phyloP scores from a whole-genome alignment of 37 sponge, comb jelly and placozoan species.

The Spongilla lacustris region DNA sequence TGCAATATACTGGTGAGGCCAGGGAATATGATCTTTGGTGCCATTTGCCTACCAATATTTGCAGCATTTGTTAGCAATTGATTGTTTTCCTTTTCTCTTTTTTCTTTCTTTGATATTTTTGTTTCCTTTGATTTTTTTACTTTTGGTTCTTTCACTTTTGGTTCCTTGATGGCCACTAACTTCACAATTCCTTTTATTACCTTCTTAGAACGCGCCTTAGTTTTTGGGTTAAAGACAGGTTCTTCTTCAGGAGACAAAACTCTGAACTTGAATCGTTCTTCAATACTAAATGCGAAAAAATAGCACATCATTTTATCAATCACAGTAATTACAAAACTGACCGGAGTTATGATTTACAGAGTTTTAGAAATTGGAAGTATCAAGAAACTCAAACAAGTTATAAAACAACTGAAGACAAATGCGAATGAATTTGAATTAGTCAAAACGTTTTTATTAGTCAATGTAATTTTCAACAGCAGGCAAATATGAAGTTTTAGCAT shows the following conservation, averaged over 20 bases:
- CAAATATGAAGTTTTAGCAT: too few relatives aligned
- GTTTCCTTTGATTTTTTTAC: not conserved
- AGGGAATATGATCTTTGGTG: slow-evolving; percentile 32
- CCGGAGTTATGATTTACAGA: too few relatives aligned
- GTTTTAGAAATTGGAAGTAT: too few relatives aligned
- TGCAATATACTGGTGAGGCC: slow-evolving; percentile 24
- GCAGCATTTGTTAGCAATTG: not conserved
- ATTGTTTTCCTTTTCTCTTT: not conserved
- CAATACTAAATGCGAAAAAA: not conserved
- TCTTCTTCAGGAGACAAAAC: not conserved
- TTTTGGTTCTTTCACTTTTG: not conserved
- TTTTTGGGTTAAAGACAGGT: not conserved
- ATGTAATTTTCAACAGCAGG: too few relatives aligned
- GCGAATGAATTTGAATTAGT: too few relatives aligned
- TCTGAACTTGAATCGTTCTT: not conserved
- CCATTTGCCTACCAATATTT: slow-evolving; percentile 12
- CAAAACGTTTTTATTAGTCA: too few relatives aligned
- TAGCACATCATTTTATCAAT: not conserved
- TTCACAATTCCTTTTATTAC: not conserved
- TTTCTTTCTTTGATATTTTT: not conserved
- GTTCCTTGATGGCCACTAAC: not conserved
- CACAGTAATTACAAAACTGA: too few relatives aligned
- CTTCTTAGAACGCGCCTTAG: not conserved
- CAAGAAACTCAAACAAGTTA: too few relatives aligned
- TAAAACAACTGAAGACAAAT: too few relatives aligned